Evolutionary conservation across 2,888 invertebrate genomes (phyloP), one percentile per base, ranked within the genome.

Genomic region (Amphiduros pacificus): DNA sequence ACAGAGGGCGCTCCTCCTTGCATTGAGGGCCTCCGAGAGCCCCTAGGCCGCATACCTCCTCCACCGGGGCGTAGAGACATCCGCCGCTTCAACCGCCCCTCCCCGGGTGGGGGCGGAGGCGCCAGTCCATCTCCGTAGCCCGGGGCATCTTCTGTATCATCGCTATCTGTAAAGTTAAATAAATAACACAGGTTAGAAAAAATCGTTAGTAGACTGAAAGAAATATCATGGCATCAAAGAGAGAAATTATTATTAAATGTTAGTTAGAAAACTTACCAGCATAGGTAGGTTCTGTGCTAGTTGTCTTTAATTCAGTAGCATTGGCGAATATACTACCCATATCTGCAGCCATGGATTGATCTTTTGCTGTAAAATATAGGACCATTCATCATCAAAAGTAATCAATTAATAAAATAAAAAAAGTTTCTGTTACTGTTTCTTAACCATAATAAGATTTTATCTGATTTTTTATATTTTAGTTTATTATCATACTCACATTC

Each of bases 1-100:
- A 79, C 77, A 59, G 77, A 65, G 27, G 78, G 77, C 17, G 40
- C 53, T 17, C 70, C 70, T 56, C 74, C 69, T 22, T 44, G 44
- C 50, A 72, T 67, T 1, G 77, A 76, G 11, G 74, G 69, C 58
- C 77, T 71, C 2, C 77, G 64, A 17, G 61, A 64, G 40, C 63
- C 63, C 51, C 71, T 68, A 20, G 63, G 64, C n/a, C n/a, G n/a
- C n/a, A n/a, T n/a, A n/a, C n/a, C n/a, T 26, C 71, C 69, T 41
- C 64, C 62, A 44, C 71, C 74, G 24, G 24, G 64, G 17, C 51
- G 59, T 22, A 60, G 28, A 28, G 60, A 54, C 31, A 63, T 32
- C 14, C 60, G 29, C 28, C 51, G 58, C 28, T 36, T 41, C 32
- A 59, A 22, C 4, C 22, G 51, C 59, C 28, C 20, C 20, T 26